Evolutionary conservation across 2,113 vertebrate genomes (phyloP), one percentile per base, ranked within the genome.

Genomic region (Orycteropus afer): DNA sequence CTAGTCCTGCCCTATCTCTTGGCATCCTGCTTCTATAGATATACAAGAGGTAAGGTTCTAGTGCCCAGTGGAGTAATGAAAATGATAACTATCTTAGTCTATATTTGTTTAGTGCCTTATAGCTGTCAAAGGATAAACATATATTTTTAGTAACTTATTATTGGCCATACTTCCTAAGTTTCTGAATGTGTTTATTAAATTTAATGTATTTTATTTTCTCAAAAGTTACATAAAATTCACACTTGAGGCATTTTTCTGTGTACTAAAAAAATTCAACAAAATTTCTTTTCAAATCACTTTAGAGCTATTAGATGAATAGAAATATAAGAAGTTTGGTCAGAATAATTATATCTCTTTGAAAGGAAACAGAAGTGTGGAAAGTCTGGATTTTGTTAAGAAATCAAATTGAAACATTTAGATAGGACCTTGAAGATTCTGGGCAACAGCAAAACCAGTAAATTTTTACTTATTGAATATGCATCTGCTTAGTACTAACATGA

Each of bases 261-360:
- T 69, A 59, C 84, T 77, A 71, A 42, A 61, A 29, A 59, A 61
- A 32, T 45, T 29, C 15, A 76, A 47, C 3, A 23, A 83, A 86
- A 23, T 53, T 34, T 22, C 77, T 51, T 90, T 79, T 92, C 29
- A 92, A 59, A 86, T 90, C 55, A 53, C 25, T 82, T 96, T 55
- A 89, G n/a, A 84, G 18, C 61, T 82, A 88, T 5, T 86, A 81
- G 53, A 59, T 87, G 12, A 76, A 40, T 51, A 1, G 22, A 91
- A 84, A 89, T 55, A 22, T 1, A 61, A 49, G 27, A 84, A 67
- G 2, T 17, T 87, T 78, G n/a, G 53, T 86, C 69, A 87, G 29
- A 67, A 71, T 81, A 78, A 77, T 91, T 89, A 12, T 73, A 71
- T 86, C 12, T 89, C 42, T 90, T 32, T 6, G 23, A 80, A 86